These are phyloP conservation scores for Poecilia gillii DNA, from an alignment of 2,797 vertebrate species.

Conservation along the genomic window DNA sequence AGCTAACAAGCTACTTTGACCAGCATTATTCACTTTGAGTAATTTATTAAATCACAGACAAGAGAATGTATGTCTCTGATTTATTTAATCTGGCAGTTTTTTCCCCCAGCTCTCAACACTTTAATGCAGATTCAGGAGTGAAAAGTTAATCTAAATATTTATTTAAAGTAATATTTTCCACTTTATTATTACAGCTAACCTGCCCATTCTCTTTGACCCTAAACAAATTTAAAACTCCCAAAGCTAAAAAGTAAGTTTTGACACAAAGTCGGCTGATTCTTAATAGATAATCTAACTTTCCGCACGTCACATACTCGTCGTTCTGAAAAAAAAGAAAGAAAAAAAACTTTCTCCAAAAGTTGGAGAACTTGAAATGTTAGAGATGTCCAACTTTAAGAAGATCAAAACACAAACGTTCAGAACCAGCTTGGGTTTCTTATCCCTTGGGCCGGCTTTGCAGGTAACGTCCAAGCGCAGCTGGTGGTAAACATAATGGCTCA, in stretches of 20 bases:
- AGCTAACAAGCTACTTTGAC: neutral
- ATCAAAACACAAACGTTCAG: conserved; percentile 43
- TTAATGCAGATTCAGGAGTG: neutral
- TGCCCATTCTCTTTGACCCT: neutral
- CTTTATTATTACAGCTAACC: neutral
- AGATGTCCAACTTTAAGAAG: neutral
- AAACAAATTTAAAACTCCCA: neutral
- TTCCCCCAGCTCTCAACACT: neutral
- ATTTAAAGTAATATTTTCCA: neutral
- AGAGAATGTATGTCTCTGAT: neutral
- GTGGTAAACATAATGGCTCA: conserved; percentile 52
- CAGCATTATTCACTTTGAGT: neutral
- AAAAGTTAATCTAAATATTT: neutral
- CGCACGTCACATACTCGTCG: neutral
- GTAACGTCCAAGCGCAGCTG: conserved; percentile 54
- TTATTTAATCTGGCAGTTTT: neutral
- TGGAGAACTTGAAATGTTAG: neutral
- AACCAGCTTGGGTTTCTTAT: conserved; percentile 68
- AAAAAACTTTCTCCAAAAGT: neutral
- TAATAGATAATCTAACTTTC: neutral
- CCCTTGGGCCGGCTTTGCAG: conserved; percentile 12
- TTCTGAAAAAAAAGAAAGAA: neutral
- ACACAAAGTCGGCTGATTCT: neutral
- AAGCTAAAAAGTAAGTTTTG: neutral
- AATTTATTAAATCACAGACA: neutral